A percentile compares a stretch with the other conserved stretches of the same genome.
These are phyloP conservation scores for Tiliqua scincoides DNA, from an alignment of 2,113 vertebrate species.

Conservation along the genomic window DNA sequence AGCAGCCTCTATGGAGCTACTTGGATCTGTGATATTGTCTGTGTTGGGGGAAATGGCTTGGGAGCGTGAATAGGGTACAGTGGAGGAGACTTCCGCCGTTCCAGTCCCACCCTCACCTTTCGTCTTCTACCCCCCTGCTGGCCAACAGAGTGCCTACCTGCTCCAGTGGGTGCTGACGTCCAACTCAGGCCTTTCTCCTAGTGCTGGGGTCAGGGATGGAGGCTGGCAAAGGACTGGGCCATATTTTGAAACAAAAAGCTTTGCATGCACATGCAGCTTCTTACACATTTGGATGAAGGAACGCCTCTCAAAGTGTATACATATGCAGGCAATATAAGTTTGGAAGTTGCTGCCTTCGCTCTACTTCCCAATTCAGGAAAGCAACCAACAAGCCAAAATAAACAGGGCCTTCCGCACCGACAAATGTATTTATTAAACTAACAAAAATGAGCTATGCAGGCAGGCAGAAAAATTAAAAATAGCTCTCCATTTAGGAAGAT, in stretches of 20 bases:
- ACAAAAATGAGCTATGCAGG: slow-evolving; percentile 22
- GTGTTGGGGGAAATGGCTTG: no score
- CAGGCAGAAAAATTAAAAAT: slow-evolving; percentile 65
- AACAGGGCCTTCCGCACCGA: slow-evolving; percentile 4
- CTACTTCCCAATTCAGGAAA: slow-evolving; percentile 39
- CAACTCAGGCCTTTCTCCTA: no score
- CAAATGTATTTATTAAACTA: background rate
- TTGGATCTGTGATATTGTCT: no score
- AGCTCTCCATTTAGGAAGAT: slow-evolving; percentile 56
- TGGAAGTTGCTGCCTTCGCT: slow-evolving; percentile 17
- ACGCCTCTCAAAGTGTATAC: slow-evolving; percentile 41
- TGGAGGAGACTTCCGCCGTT: no score
- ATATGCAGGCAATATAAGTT: slow-evolving; percentile 22
- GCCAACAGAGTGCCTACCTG: no score
- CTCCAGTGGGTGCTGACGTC: no score
- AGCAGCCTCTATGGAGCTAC: no score
- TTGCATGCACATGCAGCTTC: background rate
- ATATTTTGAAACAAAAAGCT: background rate
- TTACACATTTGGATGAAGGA: background rate
- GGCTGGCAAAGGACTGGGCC: no score
- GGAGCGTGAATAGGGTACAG: no score
- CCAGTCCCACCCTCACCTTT: no score
- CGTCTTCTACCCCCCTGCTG: no score
- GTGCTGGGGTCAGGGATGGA: no score
- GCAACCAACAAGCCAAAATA: slow-evolving; percentile 58